A percentile compares a stretch with the other conserved stretches of the same genome.
phyloP scores from a whole-genome alignment of 2,888 invertebrate species.

The Drosophila meridiana region DNA sequence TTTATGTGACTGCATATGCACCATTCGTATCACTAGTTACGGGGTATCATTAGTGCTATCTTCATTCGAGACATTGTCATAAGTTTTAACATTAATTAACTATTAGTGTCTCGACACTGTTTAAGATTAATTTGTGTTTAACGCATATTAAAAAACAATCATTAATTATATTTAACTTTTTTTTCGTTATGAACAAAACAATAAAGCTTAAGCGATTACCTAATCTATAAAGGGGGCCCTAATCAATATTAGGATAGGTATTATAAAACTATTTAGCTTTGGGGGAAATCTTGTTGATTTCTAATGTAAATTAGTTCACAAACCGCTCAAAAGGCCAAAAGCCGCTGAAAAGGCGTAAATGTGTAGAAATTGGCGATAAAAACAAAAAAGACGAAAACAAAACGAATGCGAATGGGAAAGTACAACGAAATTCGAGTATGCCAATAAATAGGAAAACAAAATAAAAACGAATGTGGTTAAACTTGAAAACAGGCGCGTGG shows the following conservation, averaged over 20 bases:
- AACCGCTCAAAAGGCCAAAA: conserved; percentile 26
- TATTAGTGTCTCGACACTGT: background rate
- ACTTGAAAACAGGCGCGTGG: conserved; percentile 43
- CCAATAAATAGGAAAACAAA: background rate
- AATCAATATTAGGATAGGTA: background rate
- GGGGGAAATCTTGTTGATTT: conserved; percentile 24
- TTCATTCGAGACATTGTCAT: background rate
- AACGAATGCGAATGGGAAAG: conserved; percentile 13
- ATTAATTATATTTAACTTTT: background rate
- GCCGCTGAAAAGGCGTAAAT: conserved; percentile 15
- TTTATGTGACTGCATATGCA: too few relatives aligned
- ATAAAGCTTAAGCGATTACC: conserved; percentile 9
- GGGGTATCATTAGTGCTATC: background rate
- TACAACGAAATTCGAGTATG: background rate
- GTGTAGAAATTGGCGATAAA: conserved; percentile 47
- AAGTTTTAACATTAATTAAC: background rate
- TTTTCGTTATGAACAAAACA: background rate
- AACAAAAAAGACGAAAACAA: conserved; percentile 26
- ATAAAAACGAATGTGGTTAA: conserved; percentile 48
- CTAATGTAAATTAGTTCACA: conserved; percentile 34
- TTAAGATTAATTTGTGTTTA: conserved; percentile 9
- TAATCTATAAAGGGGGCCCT: background rate
- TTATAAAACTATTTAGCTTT: conserved; percentile 10
- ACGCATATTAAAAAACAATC: conserved; percentile 3
- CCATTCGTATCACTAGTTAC: background rate